phyloP scores from a whole-genome alignment of 1,140 invertebrate genomes.

The Phenacoccus solenopsis region DNA sequence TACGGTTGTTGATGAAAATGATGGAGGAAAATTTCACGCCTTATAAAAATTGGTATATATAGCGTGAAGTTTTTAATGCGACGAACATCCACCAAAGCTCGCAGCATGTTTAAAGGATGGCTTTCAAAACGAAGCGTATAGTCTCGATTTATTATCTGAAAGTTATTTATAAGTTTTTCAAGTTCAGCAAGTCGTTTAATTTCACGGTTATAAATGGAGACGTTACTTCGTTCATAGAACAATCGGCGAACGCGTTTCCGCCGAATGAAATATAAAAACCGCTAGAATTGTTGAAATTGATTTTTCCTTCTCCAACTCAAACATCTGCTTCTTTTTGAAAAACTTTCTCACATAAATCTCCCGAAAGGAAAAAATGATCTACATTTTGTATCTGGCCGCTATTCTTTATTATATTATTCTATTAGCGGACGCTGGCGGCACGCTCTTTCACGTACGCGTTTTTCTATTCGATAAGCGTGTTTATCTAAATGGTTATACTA shows the following conservation, averaged over 20 bases:
- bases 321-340: neutral
- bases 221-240: neutral
- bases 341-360: neutral
- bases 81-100: too few species aligned
- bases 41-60: too few species aligned
- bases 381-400: neutral
- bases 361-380: neutral
- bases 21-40: too few species aligned
- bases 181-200: neutral
- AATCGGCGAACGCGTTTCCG: too few species aligned
- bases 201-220: neutral
- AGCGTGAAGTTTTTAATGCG: too few species aligned
- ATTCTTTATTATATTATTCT: neutral
- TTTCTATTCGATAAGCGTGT: neutral
- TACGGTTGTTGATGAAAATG: too few species aligned
- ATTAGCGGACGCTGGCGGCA: too few species aligned
- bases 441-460: neutral
- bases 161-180: neutral
- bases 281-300: neutral
- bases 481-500: neutral
- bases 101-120: too few species aligned
- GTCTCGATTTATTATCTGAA: neutral
- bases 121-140: neutral
- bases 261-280: neutral
- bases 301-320: neutral